Base-by-base conservation (phyloP, 2,797 vertebrate species). In the Atherinosoma microstoma region DNA sequence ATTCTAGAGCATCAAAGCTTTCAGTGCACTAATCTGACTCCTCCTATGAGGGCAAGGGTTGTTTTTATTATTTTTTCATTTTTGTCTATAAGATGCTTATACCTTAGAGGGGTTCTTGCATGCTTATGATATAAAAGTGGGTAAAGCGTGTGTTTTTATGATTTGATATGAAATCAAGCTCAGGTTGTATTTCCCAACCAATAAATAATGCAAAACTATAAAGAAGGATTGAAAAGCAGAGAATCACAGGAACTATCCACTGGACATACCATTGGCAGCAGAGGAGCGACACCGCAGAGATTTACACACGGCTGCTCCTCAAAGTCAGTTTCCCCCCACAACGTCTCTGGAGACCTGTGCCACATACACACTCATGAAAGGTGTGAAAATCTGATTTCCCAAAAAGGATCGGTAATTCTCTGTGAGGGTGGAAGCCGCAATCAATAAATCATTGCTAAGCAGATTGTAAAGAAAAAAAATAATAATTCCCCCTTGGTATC, bases 381-480 rank as follows among this genome's bases (percentile, higher is more conserved):
- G 97, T 98, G 97, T 97, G 96, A 98, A 98, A 99, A 99, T 98
- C 95, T 96, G 96, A 99, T 98, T 99, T 98, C 97, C 97, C 96
- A 98, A 98, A 98, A 98, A 97, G 96, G 97, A 97, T 97, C 94
- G 94, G 96, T 97, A 97, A 99, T 98, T 98, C 96, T 97, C 95
- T 95, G 96, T 94, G 96, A 98, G 97, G 96, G 95, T 95, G 95
- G 93, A 96, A 95, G 90, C 88, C 68, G 88, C 92, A 95, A 98
- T 99, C 97, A 87, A 99, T 99, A 99, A 98, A 99, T 98, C 98
- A 97, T 97, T 99, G 96, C 96, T 99, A 98, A 99, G 95, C 97
- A 98, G 97, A 99, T 99, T 98, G 96, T 97, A 96, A 96, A 96
- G 95, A 95, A 96, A 70, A 88, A 97, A 90, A 88, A 97, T 87